Evolutionary conservation across 2,888 invertebrate species (phyloP).

Genomic region (Acrobasis consociella): DNA sequence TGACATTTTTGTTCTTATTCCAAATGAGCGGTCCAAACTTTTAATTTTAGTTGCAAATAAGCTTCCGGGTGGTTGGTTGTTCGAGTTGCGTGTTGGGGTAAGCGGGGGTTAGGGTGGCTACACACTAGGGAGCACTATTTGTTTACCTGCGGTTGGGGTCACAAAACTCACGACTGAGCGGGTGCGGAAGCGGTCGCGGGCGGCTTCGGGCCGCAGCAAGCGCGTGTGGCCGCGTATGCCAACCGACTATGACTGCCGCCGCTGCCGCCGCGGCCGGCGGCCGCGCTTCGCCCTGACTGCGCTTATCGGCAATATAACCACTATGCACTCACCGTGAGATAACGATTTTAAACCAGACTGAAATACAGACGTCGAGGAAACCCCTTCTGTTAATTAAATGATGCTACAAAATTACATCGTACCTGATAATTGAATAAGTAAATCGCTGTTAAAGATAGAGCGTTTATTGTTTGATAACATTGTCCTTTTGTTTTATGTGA

Average conservation of each 20-base stretch:
- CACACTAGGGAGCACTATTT: slow-evolving; percentile 31
- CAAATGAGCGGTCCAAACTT: slow-evolving; percentile 48
- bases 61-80: slow-evolving; percentile 34
- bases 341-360: slow-evolving; percentile 57
- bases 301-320: slow-evolving; percentile 69
- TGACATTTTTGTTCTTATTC: slow-evolving; percentile 60
- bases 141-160: slow-evolving; percentile 70
- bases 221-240: slow-evolving; percentile 78
- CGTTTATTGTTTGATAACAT: slow-evolving; percentile 10
- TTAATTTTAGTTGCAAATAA: slow-evolving; percentile 44
- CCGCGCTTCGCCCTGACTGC: slow-evolving; percentile 48
- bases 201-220: slow-evolving; percentile 60
- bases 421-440: not conserved
- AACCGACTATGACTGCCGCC: slow-evolving; percentile 68
- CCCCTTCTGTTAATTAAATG: slow-evolving; percentile 24
- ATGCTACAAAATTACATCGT: not conserved
- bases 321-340: slow-evolving; percentile 62
- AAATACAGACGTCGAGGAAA: slow-evolving; percentile 23
- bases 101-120: slow-evolving; percentile 31
- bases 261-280: slow-evolving; percentile 48
- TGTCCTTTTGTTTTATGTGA: not conserved
- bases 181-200: slow-evolving; percentile 54
- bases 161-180: slow-evolving; percentile 33
- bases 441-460: not conserved
- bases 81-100: slow-evolving; percentile 46